A percentile compares a stretch with the other conserved stretches of the same genome.
Conservation (phyloP, 2,113 vertebrate genomes). For the Agelaius phoeniceus region DNA sequence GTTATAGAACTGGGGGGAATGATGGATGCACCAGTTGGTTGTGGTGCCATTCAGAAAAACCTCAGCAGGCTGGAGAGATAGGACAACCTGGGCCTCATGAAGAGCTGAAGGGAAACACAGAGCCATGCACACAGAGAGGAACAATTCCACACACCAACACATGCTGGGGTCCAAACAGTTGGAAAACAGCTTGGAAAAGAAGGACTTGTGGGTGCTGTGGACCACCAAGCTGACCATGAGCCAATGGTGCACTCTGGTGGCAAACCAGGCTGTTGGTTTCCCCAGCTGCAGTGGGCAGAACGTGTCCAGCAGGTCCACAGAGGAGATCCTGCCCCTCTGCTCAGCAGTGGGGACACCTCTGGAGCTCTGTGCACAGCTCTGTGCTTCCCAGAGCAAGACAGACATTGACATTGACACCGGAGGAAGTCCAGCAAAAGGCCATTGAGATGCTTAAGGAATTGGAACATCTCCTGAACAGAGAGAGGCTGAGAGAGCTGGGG, state of each 20-base stretch:
- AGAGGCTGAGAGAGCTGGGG: neutral
- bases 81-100: neutral
- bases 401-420: rapidly evolving
- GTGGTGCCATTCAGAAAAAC: neutral
- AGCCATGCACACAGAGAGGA: neutral
- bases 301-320: rapidly evolving
- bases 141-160: neutral
- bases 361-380: neutral
- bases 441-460: neutral
- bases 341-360: neutral
- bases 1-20: too few species aligned
- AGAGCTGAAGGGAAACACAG: neutral
- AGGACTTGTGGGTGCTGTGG: neutral
- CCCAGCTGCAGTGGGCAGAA: neutral
- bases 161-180: rapidly evolving
- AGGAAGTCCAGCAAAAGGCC: neutral
- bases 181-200: neutral
- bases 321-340: neutral
- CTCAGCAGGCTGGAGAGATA: neutral
- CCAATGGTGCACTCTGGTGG: neutral
- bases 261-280: neutral
- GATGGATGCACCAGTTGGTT: neutral
- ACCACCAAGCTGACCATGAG: neutral
- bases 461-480: neutral
- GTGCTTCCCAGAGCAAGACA: neutral